Evolutionary conservation across 2,888 invertebrate genomes (phyloP), one percentile per base, ranked within the genome.

Genomic region (Arctia plantaginis): DNA sequence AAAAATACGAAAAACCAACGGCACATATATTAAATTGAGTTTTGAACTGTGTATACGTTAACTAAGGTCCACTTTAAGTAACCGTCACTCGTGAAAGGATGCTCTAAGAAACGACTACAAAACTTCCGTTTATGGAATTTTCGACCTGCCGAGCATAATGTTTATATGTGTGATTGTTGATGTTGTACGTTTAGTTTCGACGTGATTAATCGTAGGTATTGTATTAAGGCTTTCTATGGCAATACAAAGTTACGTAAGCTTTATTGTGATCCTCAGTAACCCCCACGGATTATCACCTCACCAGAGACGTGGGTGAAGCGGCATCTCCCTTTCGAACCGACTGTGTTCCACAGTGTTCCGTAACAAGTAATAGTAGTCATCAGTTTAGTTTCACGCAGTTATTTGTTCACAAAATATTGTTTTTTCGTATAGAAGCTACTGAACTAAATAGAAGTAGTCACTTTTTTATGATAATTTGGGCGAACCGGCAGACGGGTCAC

Each of bases 41-140:
- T 69, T 51, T 35, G 35, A 51, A 44, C 23, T 35, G n/a, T 69
- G 33, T 51, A 23, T 15, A n/a, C 44, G 20, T 67, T 12, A 0
- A 0, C 8, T 78, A 67, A 75, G 70, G 71, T 76, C 66, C 15
- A 73, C 66, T 77, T 79, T 71, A 72, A 64, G 65, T 71, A 51
- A 51, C 55, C 27, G 44, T 66, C 27, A 77, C 73, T 76, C 80
- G 78, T 82, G 75, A 77, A 79, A 78, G 76, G 81, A 81, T 79
- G 69, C 73, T 70, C 73, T 83, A 77, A 80, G 66, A 80, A 73
- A 72, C 72, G 75, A 77, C 77, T 64, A 69, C 76, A 80, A 73
- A 81, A 77, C 51, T 71, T 73, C 76, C 65, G 47, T 67, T 69
- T 73, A 71, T 81, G 72, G 78, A 79, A 82, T 85, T 87, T 80